A percentile compares a stretch with the other conserved stretches of the same genome.
phyloP scores from a whole-genome alignment of 2,888 invertebrate genomes.

The Phortica okadai region DNA sequence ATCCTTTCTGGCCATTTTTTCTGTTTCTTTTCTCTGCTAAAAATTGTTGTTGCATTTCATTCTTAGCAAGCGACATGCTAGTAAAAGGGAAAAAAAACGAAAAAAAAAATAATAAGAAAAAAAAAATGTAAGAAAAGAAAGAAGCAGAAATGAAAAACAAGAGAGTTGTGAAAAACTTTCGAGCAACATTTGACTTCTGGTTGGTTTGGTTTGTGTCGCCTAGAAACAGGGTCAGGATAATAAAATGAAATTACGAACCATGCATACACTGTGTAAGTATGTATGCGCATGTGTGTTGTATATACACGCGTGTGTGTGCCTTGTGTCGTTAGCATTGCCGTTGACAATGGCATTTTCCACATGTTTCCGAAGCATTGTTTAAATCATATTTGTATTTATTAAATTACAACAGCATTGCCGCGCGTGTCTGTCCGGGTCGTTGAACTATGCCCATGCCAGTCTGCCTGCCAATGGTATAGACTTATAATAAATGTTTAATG shows the following conservation, averaged over 20 bases:
- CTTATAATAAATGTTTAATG: slow-evolving; percentile 15
- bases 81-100: slow-evolving; percentile 39
- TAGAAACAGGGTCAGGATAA: slow-evolving; percentile 41
- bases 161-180: background rate
- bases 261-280: slow-evolving; percentile 44
- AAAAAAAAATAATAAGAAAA: slow-evolving; percentile 32
- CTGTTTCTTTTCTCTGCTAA: background rate
- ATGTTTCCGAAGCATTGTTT: slow-evolving; percentile 49
- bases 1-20: slow-evolving; percentile 46
- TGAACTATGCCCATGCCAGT: background rate
- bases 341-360: background rate
- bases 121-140: too few species aligned
- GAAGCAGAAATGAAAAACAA: background rate
- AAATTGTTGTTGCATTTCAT: slow-evolving; percentile 24
- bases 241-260: slow-evolving; percentile 28
- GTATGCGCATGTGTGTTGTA: background rate
- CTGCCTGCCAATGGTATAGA: background rate
- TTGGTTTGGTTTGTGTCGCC: slow-evolving; percentile 19
- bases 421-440: background rate
- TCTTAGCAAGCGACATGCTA: slow-evolving; percentile 49
- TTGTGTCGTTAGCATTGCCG: background rate
- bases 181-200: slow-evolving; percentile 20
- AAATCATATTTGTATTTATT: slow-evolving; percentile 64
- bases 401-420: slow-evolving; percentile 54
- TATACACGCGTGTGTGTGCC: background rate